phyloP scores from a whole-genome alignment of 2,797 vertebrate genomes.

The Buceros bicornis region DNA sequence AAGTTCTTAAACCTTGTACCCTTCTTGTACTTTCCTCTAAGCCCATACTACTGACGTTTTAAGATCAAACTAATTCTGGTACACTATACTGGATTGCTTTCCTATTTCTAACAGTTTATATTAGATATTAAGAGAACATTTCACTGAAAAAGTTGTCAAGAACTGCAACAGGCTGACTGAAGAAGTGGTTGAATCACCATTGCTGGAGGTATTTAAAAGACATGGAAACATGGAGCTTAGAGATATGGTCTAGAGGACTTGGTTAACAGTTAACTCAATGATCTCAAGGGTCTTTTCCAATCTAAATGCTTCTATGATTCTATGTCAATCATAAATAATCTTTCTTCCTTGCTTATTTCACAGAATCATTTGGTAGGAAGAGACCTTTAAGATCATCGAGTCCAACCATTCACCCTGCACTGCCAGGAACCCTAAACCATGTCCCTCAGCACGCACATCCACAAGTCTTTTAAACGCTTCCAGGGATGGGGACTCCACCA shows the following conservation, averaged over 20 bases:
- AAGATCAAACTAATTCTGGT: background rate
- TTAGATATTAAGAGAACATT: background rate
- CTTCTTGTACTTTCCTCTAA: background rate
- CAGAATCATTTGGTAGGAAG: too few species aligned
- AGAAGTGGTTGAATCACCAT: background rate
- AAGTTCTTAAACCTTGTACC: background rate
- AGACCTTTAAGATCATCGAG: too few species aligned
- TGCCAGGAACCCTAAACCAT: too few species aligned
- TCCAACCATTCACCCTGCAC: too few species aligned
- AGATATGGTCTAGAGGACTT: background rate
- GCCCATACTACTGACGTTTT: background rate
- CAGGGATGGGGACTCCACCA: too few species aligned
- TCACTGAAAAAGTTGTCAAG: background rate
- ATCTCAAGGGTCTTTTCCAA: background rate
- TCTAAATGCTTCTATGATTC: background rate
- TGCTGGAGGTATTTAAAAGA: background rate
- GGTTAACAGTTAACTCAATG: background rate
- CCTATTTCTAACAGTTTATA: background rate
- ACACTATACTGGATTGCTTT: background rate
- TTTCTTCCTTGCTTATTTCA: background rate
- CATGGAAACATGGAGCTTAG: background rate
- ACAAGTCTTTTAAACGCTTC: too few species aligned
- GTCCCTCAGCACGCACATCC: too few species aligned
- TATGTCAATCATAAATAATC: background rate
- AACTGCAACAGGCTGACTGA: background rate